Evolutionary conservation across 1,140 invertebrate species (phyloP), one percentile per base, ranked within the genome.

Genomic region (Archivesica marissinica): DNA sequence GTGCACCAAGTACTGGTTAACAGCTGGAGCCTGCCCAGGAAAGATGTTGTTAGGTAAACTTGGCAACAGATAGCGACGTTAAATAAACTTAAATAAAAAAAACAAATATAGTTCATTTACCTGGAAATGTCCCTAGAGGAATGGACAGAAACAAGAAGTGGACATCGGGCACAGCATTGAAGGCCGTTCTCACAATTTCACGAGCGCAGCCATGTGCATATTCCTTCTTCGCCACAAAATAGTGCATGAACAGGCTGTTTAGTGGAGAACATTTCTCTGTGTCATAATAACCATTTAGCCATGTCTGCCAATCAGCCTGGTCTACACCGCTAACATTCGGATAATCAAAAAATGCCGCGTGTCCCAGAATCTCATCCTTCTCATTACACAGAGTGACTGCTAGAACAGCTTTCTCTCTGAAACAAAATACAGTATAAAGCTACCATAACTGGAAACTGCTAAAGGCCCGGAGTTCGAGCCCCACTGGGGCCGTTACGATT

Each of bases 291-390:
- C 74, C 84, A 41, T 85, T 86, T 33, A 94, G 74, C 92, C 92
- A 94, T 0, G 83, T 75, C 74, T 93, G 92, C 93, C 93, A 94
- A 15, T 89, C 86, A 9, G 90, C 91, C 54, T 89, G 85, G 72
- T 93, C 90, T 33, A 94, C 89, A 77, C 86, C 87, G 23, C 83
- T 41, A 39, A 91, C 47, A 80, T 94, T 94, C 25, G 93, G 93
- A 84, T 93, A 94, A 85, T 94, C 93, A 88, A 92, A 92, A 74
- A 94, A 94, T 41, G 92, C 92, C 44, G 93, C 94, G 88, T 94
- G 92, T 13, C 91, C 94, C 75, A 94, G 87, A 20, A 94, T 90
- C 47, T 93, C 91, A 52, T 93, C 92, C 47, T 89, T 89, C n/a
- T 93, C 90, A 86, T 94, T 93, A 50, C 88, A 90, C 23, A 94